A percentile compares a stretch with the other conserved stretches of the same genome.
Conservation (phyloP, 1,140 invertebrate species). For the Zelostemma sp. region DNA sequence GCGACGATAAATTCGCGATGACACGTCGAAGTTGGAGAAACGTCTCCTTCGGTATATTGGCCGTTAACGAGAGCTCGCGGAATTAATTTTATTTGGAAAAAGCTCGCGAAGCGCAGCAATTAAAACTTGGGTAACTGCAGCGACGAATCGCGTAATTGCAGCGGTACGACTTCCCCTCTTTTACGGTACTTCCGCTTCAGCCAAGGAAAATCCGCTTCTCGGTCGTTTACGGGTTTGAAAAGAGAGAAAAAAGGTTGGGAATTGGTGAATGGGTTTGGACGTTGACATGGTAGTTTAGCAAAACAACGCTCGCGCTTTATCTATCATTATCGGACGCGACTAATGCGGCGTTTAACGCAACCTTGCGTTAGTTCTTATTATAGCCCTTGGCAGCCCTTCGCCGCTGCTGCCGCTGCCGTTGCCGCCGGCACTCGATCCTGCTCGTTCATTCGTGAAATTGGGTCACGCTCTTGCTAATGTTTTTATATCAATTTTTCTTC, state of each 20-base stretch:
- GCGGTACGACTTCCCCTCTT: constrained; percentile 31
- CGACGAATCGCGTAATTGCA: constrained; percentile 64
- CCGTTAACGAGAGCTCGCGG: constrained; percentile 36
- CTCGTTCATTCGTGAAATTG: constrained; percentile 41
- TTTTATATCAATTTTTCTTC: constrained; percentile 43
- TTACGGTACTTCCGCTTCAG: constrained; percentile 16
- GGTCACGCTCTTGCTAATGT: constrained; percentile 36
- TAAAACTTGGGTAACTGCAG: constrained; percentile 67
- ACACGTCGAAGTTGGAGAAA: constrained; percentile 18
- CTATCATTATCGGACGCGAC: constrained; percentile 64
- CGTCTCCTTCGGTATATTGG: neutral
- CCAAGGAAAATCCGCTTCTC: neutral
- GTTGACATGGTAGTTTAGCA: constrained; percentile 49
- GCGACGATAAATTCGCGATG: constrained; percentile 22
- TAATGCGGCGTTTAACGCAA: constrained; percentile 63
- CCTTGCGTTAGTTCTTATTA: constrained; percentile 63
- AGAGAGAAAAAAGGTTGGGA: neutral
- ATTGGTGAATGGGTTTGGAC: neutral
- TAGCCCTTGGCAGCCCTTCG: constrained; percentile 55
- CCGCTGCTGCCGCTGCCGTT: constrained; percentile 38
- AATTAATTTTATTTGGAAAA: constrained; percentile 64
- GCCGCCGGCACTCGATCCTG: constrained; percentile 36
- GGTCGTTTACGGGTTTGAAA: neutral
- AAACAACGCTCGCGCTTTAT: constrained; percentile 51
- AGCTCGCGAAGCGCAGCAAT: constrained; percentile 60